Evolutionary conservation across 2,113 vertebrate genomes (phyloP).

Genomic region (Gadus chalcogrammus): DNA sequence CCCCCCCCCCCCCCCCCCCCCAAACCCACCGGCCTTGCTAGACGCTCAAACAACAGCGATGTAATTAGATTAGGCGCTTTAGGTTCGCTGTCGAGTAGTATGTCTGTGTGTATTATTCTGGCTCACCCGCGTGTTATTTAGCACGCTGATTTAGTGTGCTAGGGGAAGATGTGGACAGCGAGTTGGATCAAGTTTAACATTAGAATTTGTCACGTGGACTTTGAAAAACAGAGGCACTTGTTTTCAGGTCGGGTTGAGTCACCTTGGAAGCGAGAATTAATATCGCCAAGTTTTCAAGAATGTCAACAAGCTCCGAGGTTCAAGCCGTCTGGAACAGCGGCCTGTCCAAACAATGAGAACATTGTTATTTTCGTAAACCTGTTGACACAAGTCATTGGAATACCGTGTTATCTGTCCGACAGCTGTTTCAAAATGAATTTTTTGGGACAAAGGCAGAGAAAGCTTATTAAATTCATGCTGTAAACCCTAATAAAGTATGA

Average conservation of each 20-base stretch:
- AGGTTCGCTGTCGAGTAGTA: conserved; percentile 39
- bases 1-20: too few relatives aligned
- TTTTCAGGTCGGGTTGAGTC: conserved; percentile 60
- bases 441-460: conserved; percentile 34
- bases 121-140: conserved; percentile 50
- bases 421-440: conserved; percentile 64
- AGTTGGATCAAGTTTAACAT: conserved; percentile 50
- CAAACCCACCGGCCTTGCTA: conserved; percentile 14
- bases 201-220: conserved; percentile 63
- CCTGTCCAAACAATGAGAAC: conserved; percentile 81
- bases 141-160: conserved; percentile 60
- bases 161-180: conserved; percentile 20
- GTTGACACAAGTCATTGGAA: conserved; percentile 67
- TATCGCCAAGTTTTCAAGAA: conserved; percentile 60
- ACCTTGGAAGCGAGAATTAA: conserved; percentile 60
- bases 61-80: conserved; percentile 60
- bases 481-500: conserved; percentile 45
- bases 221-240: conserved; percentile 58
- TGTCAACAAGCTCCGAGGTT: conserved; percentile 67
- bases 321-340: conserved; percentile 76
- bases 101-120: conserved; percentile 52
- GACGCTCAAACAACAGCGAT: conserved; percentile 40
- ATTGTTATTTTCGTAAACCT: conserved; percentile 79
- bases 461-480: conserved; percentile 7
- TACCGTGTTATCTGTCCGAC: conserved; percentile 60